phyloP scores from a whole-genome alignment of 2,888 invertebrate species.

The Argyresthia albistria region DNA sequence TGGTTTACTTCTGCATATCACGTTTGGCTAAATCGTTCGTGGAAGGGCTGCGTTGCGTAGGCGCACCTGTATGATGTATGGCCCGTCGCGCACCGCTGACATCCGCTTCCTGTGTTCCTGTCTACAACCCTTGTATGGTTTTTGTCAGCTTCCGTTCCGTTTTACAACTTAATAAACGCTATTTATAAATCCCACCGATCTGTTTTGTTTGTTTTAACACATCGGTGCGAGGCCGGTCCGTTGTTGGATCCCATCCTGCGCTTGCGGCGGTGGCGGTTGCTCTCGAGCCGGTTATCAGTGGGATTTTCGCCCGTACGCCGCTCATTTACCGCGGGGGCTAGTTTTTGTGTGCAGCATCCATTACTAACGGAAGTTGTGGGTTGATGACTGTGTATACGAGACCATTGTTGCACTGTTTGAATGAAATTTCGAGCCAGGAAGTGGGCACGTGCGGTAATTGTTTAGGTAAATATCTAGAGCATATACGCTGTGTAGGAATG shows the following conservation, averaged over 20 bases:
- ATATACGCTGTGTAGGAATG: too few species aligned
- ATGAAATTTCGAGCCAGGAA: conserved; percentile 40
- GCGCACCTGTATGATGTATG: conserved; percentile 42
- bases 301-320: conserved; percentile 19
- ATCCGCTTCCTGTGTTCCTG: conserved; percentile 62
- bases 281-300: conserved; percentile 9
- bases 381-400: conserved; percentile 5
- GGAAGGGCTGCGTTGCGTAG: conserved; percentile 19
- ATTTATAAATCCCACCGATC: not conserved
- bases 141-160: conserved; percentile 21
- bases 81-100: conserved; percentile 26
- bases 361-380: conserved; percentile 38
- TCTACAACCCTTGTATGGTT: conserved; percentile 25
- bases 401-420: conserved; percentile 26
- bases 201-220: not conserved
- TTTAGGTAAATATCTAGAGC: conserved; percentile 27
- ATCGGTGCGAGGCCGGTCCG: not conserved
- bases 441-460: conserved; percentile 41
- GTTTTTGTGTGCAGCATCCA: conserved; percentile 39
- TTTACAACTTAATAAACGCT: conserved; percentile 1
- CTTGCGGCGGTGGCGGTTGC: not conserved
- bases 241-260: too few species aligned
- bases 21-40: conserved; percentile 32
- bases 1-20: conserved; percentile 28
- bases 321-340: conserved; percentile 29